Evolutionary conservation across 2,888 invertebrate species (phyloP).

Genomic region (Priapulus caudatus): DNA sequence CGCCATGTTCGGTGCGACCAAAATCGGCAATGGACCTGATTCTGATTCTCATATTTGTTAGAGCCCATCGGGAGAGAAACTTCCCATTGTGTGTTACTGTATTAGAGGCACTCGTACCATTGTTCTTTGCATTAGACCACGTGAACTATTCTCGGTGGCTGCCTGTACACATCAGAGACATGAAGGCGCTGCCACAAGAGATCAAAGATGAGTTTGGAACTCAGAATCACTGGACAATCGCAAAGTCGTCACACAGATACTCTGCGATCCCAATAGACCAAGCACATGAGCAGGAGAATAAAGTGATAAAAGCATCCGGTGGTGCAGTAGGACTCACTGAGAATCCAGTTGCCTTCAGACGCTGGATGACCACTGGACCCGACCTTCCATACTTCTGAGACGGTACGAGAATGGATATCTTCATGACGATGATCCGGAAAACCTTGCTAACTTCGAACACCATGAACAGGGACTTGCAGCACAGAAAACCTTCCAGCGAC

Average conservation of each 20-base stretch:
- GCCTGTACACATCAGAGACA: no score
- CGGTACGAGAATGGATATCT: conserved; percentile 15
- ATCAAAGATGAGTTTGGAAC: conserved; percentile 13
- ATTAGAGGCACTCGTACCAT: no score
- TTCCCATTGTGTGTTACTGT: no score
- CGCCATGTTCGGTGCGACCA: no score
- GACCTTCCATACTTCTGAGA: conserved; percentile 14
- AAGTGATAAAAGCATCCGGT: conserved; percentile 15
- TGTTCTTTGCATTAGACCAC: no score
- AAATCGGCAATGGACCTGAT: no score
- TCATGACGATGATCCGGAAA: conserved; percentile 7
- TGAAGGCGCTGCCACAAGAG: conserved; percentile 8
- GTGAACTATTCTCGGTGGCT: no score
- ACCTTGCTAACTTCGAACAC: conserved; percentile 9
- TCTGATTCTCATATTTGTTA: no score
- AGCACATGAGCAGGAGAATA: conserved; percentile 20
- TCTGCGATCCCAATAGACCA: conserved; percentile 19
- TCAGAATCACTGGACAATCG: no score
- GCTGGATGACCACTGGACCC: no score
- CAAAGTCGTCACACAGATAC: conserved; percentile 11
- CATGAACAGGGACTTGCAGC: conserved; percentile 16
- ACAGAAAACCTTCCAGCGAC: conserved; percentile 15
- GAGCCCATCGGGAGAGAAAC: no score
- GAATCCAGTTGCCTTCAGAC: conserved; percentile 13
- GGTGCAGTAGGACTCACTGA: no score